Evolutionary conservation across 1,140 invertebrate species (phyloP).

Genomic region (Drosophila nebulosa): DNA sequence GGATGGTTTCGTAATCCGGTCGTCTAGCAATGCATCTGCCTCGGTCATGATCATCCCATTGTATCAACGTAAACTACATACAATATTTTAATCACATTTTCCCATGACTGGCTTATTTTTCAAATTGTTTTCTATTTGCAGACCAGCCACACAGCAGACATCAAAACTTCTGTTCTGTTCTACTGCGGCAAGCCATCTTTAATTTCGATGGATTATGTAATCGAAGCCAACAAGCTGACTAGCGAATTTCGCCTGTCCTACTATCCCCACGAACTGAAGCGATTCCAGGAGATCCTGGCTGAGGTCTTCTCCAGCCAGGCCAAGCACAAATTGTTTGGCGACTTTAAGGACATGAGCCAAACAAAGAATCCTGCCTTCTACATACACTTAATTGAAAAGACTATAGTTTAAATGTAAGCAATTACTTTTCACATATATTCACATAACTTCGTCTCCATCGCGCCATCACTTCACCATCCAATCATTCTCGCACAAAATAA

Average conservation of each 20-base stretch:
- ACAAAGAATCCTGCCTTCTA: conserved; percentile 89
- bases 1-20: background rate
- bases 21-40: background rate
- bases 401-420: conserved; percentile 46
- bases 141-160: conserved; percentile 90
- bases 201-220: conserved; percentile 90
- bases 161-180: conserved; percentile 90
- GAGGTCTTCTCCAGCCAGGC: conserved; percentile 86
- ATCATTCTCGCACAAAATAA: conserved; percentile 9
- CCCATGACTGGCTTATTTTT: conserved; percentile 39
- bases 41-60: conserved; percentile 12
- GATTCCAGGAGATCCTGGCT: conserved; percentile 87
- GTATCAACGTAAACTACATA: conserved; percentile 6
- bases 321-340: conserved; percentile 88
- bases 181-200: conserved; percentile 87
- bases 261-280: conserved; percentile 89
- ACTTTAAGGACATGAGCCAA: conserved; percentile 87
- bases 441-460: conserved; percentile 10
- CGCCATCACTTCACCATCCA: conserved; percentile 29
- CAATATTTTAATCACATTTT: conserved; percentile 15
- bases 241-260: conserved; percentile 93
- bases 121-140: conserved; percentile 80
- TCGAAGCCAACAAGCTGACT: conserved; percentile 83
- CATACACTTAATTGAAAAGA: conserved; percentile 90
- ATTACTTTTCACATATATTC: conserved; percentile 41